A percentile compares a stretch with the other conserved stretches of the same genome.
Conservation (phyloP, 2,888 invertebrate species). For the Halictus ligatus region DNA sequence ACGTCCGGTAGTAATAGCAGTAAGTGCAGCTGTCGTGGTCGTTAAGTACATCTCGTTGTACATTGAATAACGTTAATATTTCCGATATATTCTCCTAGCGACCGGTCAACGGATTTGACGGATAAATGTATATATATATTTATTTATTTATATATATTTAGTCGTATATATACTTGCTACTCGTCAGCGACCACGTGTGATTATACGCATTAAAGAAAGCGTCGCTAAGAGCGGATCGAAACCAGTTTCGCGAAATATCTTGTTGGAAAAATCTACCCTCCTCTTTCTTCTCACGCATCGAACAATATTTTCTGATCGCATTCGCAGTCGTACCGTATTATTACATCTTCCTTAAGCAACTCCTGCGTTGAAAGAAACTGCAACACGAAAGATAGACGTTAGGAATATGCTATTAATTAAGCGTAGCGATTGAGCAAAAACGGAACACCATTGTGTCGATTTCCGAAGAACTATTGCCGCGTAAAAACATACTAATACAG, state of each 20-base stretch:
- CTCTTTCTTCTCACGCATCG: not conserved
- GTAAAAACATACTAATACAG: not conserved
- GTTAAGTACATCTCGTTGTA: constrained; percentile 36
- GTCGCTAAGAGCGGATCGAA: constrained; percentile 20
- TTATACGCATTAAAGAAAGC: constrained; percentile 34
- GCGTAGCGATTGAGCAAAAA: constrained; percentile 1
- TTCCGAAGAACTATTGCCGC: not conserved
- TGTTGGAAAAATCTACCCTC: constrained; percentile 24
- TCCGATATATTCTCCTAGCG: constrained; percentile 26
- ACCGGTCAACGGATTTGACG: constrained; percentile 39
- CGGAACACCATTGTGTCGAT: not conserved
- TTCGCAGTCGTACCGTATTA: constrained; percentile 7
- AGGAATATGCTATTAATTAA: constrained; percentile 31
- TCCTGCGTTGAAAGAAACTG: constrained; percentile 19
- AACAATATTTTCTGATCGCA: constrained; percentile 14
- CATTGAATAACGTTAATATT: constrained; percentile 50
- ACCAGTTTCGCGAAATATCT: constrained; percentile 42
- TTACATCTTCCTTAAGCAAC: not conserved
- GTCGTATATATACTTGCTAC: not conserved
- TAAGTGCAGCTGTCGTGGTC: constrained; percentile 47
- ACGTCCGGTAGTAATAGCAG: constrained; percentile 54
- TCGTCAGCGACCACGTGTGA: constrained; percentile 15
- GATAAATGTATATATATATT: not conserved
- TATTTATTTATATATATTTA: too few relatives aligned
- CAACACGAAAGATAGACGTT: constrained; percentile 6